Percentiles rank a stretch among this genome's conserved stretches.
Conservation (phyloP, 2,797 vertebrate species). For the Sardinella longiceps region DNA sequence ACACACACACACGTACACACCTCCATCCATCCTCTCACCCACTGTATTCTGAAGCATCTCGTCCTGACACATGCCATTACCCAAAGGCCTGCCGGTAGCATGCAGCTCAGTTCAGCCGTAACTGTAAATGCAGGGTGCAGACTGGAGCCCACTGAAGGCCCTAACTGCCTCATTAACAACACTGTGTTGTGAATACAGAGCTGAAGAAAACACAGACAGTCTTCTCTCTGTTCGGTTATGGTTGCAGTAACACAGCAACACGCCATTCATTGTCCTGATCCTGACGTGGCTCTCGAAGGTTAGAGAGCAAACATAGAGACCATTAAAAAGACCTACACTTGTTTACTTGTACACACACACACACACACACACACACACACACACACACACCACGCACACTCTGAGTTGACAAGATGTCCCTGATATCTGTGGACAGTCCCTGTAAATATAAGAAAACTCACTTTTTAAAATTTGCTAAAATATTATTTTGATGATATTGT, state of each 20-base stretch:
- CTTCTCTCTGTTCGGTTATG: neutral
- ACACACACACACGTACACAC: neutral
- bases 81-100: neutral
- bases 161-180: neutral
- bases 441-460: no score
- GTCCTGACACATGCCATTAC: constrained; percentile 33
- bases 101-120: neutral
- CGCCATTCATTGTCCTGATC: neutral
- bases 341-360: no score
- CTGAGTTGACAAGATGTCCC: no score
- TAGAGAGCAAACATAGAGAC: neutral
- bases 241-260: neutral
- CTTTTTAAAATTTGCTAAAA: no score
- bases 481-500: no score
- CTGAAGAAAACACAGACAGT: neutral
- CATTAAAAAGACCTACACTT: no score
- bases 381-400: no score
- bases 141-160: neutral
- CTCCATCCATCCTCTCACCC: neutral
- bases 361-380: no score
- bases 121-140: neutral
- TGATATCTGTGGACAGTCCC: no score
- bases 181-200: neutral
- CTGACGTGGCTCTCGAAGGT: neutral
- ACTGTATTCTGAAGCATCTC: neutral